phyloP scores from a whole-genome alignment of 2,113 vertebrate species.

The Coryphaenoides rupestris region DNA sequence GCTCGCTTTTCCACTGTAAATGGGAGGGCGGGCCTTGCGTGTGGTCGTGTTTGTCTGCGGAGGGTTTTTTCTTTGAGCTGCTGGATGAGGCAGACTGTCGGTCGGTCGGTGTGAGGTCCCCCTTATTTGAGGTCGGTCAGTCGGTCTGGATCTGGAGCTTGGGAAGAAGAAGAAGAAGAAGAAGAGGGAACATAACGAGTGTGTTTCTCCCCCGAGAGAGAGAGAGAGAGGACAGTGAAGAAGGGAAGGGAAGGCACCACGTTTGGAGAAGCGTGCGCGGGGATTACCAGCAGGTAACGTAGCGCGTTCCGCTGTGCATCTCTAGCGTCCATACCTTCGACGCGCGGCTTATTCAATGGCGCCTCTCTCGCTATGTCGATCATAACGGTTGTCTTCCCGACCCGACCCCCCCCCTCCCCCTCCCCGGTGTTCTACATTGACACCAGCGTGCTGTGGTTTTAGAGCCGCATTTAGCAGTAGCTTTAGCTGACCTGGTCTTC shows the following conservation, averaged over 20 bases:
- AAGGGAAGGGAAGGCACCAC: too few relatives aligned
- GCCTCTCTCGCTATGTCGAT: too few relatives aligned
- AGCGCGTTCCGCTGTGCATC: too few relatives aligned
- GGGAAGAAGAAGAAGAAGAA: too few relatives aligned
- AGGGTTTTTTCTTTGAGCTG: constrained; percentile 36
- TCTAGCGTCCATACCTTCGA: too few relatives aligned
- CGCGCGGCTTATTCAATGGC: too few relatives aligned
- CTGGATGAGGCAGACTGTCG: constrained; percentile 41
- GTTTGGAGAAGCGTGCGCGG: constrained; percentile 31
- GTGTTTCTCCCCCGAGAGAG: constrained; percentile 34
- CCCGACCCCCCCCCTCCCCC: too few relatives aligned
- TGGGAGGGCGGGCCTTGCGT: constrained; percentile 50
- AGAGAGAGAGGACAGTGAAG: constrained; percentile 23
- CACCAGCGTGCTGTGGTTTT: too few relatives aligned
- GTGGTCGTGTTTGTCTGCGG: constrained; percentile 63
- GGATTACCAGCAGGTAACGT: constrained; percentile 52
- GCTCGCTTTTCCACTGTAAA: constrained; percentile 50
- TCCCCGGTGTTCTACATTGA: too few relatives aligned
- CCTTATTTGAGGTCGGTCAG: constrained; percentile 46
- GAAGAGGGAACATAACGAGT: background rate
- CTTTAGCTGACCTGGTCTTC: too few relatives aligned
- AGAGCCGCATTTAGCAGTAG: too few relatives aligned
- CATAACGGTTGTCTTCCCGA: too few relatives aligned
- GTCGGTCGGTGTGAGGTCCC: constrained; percentile 35
- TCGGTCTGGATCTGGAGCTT: constrained; percentile 38